These are phyloP conservation scores for Aphelenchoides fujianensis DNA, from an alignment of 1,140 invertebrate genomes.

Conservation along the genomic window DNA sequence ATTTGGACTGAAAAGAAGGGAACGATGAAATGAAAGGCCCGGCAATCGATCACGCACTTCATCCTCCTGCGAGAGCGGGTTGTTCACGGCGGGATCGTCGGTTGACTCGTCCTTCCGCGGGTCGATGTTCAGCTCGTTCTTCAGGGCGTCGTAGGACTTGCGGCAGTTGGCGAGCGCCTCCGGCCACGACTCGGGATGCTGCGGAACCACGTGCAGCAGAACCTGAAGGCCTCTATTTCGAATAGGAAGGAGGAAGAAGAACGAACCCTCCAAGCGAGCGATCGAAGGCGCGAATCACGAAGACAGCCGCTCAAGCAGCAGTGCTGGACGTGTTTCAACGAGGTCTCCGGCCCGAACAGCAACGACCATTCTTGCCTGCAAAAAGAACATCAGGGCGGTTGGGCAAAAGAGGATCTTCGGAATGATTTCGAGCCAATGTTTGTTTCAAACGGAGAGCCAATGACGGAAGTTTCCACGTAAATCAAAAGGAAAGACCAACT, in stretches of 20 bases:
- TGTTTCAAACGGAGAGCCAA: too few relatives aligned
- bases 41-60: conserved; percentile 26
- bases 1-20: conserved; percentile 63
- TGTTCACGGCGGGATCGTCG: conserved; percentile 30
- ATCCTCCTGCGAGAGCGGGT: conserved; percentile 34
- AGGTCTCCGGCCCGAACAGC: conserved; percentile 20
- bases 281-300: conserved; percentile 36
- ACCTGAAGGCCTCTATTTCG: conserved; percentile 22
- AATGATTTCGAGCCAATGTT: too few relatives aligned
- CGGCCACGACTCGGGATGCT: conserved; percentile 24
- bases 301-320: conserved; percentile 26
- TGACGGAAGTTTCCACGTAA: too few relatives aligned
- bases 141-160: conserved; percentile 24
- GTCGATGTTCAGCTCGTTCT: conserved; percentile 28
- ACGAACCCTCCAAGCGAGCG: conserved; percentile 32
- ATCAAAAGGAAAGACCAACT: too few relatives aligned
- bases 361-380: conserved; percentile 26
- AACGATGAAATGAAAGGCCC: background rate
- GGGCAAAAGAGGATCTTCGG: too few relatives aligned
- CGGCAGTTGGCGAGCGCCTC: conserved; percentile 22
- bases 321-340: conserved; percentile 18
- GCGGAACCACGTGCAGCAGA: conserved; percentile 31
- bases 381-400: too few relatives aligned
- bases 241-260: conserved; percentile 12
- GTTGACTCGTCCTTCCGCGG: conserved; percentile 19